Percentiles rank a stretch among this genome's conserved stretches.
Conservation (phyloP, 2,888 invertebrate species). For the Macrophya annulata region DNA sequence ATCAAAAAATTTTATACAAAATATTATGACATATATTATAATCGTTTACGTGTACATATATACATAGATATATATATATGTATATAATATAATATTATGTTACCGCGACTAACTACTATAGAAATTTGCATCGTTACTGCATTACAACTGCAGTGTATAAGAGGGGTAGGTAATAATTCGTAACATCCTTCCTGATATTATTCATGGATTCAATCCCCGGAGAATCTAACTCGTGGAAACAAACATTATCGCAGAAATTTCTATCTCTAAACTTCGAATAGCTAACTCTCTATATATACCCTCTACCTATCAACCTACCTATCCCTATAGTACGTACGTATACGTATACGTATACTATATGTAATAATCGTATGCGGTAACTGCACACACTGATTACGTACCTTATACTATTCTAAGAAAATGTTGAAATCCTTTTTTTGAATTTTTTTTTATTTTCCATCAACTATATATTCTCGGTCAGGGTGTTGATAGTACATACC, state of each 20-base stretch:
- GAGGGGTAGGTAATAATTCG: constrained; percentile 37
- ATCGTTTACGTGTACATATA: not conserved
- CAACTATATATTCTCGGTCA: not conserved
- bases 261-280: constrained; percentile 48
- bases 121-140: constrained; percentile 14
- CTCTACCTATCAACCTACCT: not conserved
- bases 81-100: not conserved
- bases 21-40: not conserved
- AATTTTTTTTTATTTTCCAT: too few relatives aligned
- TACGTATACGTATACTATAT: not conserved
- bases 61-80: not conserved
- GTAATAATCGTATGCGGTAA: not conserved
- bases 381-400: not conserved
- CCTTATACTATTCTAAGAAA: not conserved
- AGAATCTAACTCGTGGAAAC: constrained; percentile 51
- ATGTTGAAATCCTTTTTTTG: not conserved
- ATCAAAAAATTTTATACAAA: not conserved
- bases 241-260: constrained; percentile 47
- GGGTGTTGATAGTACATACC: not conserved
- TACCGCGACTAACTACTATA: not conserved
- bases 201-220: constrained; percentile 51
- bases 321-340: not conserved
- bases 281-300: not conserved
- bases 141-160: constrained; percentile 11
- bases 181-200: constrained; percentile 46